Evolutionary conservation across 2,888 invertebrate species (phyloP).

Genomic region (Mythimna ferrago): DNA sequence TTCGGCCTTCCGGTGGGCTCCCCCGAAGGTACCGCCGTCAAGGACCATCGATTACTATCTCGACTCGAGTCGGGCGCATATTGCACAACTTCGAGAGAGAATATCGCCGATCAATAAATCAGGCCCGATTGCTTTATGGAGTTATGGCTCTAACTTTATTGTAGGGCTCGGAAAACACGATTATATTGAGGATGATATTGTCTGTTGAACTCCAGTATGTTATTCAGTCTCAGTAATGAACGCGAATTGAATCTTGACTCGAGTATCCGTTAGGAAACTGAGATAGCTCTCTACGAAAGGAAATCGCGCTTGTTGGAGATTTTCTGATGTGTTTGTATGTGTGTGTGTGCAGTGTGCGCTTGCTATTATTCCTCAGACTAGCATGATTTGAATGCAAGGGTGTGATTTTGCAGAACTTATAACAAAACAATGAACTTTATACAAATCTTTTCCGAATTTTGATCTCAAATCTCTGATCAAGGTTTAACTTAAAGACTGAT

Average conservation of each 20-base stretch:
- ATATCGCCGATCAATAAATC: slow-evolving; percentile 80
- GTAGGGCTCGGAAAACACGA: slow-evolving; percentile 66
- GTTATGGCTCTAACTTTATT: slow-evolving; percentile 70
- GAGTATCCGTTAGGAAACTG: slow-evolving; percentile 18
- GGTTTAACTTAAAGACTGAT: neutral
- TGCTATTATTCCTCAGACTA: slow-evolving; percentile 33
- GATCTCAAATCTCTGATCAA: neutral
- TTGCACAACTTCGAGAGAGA: slow-evolving; percentile 83
- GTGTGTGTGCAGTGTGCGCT: slow-evolving; percentile 53
- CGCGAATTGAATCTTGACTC: slow-evolving; percentile 44
- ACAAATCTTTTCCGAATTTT: neutral
- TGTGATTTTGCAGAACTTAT: neutral
- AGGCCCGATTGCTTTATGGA: slow-evolving; percentile 72
- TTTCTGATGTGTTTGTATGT: slow-evolving; percentile 45
- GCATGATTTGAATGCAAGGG: slow-evolving; percentile 31
- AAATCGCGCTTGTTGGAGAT: slow-evolving; percentile 29
- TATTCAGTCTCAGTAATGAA: slow-evolving; percentile 38
- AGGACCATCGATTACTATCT: slow-evolving; percentile 87
- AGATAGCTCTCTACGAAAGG: slow-evolving; percentile 15
- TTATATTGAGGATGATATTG: slow-evolving; percentile 63
- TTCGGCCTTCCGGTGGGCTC: slow-evolving; percentile 78
- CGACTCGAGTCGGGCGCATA: slow-evolving; percentile 78
- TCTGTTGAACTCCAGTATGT: slow-evolving; percentile 59
- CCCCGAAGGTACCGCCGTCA: slow-evolving; percentile 77
- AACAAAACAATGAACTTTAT: neutral